Evolutionary conservation across 2,113 vertebrate species (phyloP), one percentile per base, ranked within the genome.

Genomic region (Pseudopodoces humilis): DNA sequence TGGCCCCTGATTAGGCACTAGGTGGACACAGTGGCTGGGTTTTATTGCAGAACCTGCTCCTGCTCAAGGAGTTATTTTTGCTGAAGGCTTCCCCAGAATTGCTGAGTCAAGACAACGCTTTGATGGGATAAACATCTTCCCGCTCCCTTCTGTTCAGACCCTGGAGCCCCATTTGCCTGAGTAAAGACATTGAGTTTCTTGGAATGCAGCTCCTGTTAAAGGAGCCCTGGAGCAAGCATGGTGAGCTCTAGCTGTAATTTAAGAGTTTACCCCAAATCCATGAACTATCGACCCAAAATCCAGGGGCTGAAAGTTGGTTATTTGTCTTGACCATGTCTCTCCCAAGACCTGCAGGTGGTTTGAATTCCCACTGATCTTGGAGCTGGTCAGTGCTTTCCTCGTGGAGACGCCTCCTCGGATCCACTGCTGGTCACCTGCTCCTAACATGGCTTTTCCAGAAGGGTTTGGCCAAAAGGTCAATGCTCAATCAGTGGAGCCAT

Each of bases 121-220:
- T 90, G 95, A 90, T 95, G 90, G 86, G 69, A 68, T 95, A 70
- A 76, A 92, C 88, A 83, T 95, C 90, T 91, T 89, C 92, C 77
- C 68, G 1, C 60, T 92, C 43, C 95, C 95, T 96, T 95, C 96
- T 97, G 95, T 94, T 95, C 92, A 95, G 88, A 90, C 96, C 88
- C 96, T 94, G 30, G 95, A 95, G 95, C 88, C 92, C 68, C 76
- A 92, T 95, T 97, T 90, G 92, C 88, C 58, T 90, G 83, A 59
- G 85, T 67, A 92, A 82, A 91, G 86, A 83, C 2, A 3, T 35
- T 33, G 85, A 76, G 71, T 72, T 95, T 93, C 88, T 94, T 90
- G 92, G 94, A 94, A 95, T 63, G 83, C 90, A 81, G 64, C 79
- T 94, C 1, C 4, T 10, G 35, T 95, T 93, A 96, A 96, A 92